Evolutionary conservation across 92 coral and sea anemone genomes (phyloP).

Genomic region (Epizoanthus illoricatus): DNA sequence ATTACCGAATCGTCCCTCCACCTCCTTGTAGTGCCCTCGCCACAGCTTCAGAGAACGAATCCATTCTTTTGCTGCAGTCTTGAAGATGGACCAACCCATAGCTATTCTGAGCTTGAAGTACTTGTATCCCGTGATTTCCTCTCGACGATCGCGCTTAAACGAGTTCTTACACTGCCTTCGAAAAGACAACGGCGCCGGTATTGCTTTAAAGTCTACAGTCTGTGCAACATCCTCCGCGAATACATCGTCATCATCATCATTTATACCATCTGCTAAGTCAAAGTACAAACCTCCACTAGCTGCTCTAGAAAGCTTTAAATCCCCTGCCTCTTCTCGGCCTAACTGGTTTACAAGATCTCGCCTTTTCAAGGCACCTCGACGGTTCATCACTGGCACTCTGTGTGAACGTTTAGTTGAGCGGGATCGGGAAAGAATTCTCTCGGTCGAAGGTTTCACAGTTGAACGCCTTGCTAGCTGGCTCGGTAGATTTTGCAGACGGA

Average conservation of each 20-base stretch:
- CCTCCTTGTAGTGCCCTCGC: constrained; percentile 92
- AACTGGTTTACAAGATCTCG: constrained; percentile 16
- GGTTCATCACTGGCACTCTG: background rate
- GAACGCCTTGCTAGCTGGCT: constrained; percentile 73
- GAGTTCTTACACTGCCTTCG: constrained; percentile 62
- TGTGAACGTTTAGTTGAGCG: constrained; percentile 4
- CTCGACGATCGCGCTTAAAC: constrained; percentile 45
- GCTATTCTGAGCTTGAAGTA: constrained; percentile 44
- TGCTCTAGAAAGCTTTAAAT: constrained; percentile 1
- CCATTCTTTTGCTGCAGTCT: constrained; percentile 55
- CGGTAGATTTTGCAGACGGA: constrained; percentile 60
- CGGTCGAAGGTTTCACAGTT: constrained; percentile 32
- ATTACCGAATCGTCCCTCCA: constrained; percentile 96
- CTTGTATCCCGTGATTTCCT: constrained; percentile 62
- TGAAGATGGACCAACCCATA: constrained; percentile 59
- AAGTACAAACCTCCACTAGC: constrained; percentile 32
- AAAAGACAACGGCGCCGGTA: constrained; percentile 78
- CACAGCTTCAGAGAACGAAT: constrained; percentile 77
- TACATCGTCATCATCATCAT: constrained; percentile 36
- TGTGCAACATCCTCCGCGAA: constrained; percentile 43
- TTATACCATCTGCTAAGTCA: constrained; percentile 21
- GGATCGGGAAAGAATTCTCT: constrained; percentile 7
- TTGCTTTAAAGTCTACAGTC: constrained; percentile 75
- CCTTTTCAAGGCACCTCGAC: constrained; percentile 26
- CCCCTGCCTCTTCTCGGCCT: background rate